Percentiles rank a stretch among this genome's conserved stretches.
phyloP scores from a whole-genome alignment of 2,888 invertebrate species.

The Pristionchus mayeri region DNA sequence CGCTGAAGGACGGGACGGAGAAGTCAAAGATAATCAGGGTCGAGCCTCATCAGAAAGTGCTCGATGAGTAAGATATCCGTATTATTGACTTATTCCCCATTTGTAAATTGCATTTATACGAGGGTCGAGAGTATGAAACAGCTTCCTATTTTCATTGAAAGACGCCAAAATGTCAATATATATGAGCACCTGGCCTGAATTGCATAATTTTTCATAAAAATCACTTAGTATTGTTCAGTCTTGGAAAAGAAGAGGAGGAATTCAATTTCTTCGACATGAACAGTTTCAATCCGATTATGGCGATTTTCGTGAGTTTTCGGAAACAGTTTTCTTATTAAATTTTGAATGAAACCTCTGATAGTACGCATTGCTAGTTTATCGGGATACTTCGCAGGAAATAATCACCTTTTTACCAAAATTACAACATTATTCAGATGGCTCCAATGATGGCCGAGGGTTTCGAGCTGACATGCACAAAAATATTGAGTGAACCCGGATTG shows the following conservation, averaged over 20 bases:
- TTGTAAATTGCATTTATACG: too few species aligned
- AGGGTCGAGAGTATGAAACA: too few species aligned
- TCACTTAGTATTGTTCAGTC: background rate
- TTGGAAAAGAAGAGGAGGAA: background rate
- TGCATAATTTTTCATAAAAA: background rate
- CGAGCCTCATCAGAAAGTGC: background rate
- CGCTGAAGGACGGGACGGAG: constrained; percentile 1
- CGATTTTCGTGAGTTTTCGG: background rate
- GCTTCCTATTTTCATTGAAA: too few species aligned
- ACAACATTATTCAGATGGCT: background rate
- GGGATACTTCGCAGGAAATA: too few species aligned
- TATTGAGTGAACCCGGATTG: background rate
- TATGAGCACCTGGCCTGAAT: too few species aligned
- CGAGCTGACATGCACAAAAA: background rate
- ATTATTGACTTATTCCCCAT: too few species aligned
- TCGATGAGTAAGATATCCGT: background rate
- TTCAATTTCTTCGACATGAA: constrained; percentile 33
- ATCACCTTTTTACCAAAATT: too few species aligned
- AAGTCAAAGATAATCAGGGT: constrained; percentile 20
- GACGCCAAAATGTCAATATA: too few species aligned
- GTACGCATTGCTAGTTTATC: too few species aligned
- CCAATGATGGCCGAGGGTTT: background rate
- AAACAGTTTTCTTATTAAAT: too few species aligned
- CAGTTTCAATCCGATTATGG: background rate
- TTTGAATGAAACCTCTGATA: too few species aligned